Evolutionary conservation across 2,113 vertebrate genomes (phyloP).

Genomic region (Ceyx margarethae): DNA sequence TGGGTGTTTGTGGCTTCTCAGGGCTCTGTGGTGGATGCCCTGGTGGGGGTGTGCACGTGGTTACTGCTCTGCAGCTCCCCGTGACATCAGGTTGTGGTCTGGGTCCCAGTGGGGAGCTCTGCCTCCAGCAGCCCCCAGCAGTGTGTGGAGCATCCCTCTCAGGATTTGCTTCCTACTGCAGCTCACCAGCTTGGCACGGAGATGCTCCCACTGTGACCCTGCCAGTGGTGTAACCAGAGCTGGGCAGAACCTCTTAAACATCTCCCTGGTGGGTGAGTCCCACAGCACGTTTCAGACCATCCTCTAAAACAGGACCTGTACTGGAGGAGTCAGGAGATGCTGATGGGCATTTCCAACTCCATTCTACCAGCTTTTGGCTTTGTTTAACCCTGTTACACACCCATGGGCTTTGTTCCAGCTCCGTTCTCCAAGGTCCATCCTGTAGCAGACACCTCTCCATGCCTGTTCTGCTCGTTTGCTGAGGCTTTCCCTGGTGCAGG

Average conservation of each 20-base stretch:
- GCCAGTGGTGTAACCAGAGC: not conserved
- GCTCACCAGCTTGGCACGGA: accelerated
- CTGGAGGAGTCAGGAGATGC: not conserved
- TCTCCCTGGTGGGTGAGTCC: not conserved
- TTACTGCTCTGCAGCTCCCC: not conserved
- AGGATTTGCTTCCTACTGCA: not conserved
- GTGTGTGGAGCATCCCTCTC: not conserved
- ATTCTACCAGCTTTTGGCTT: not conserved
- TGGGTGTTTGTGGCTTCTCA: not conserved
- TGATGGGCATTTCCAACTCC: not conserved
- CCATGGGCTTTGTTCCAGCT: not conserved
- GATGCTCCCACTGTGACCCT: not conserved
- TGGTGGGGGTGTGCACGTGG: accelerated
- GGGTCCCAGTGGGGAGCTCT: not conserved
- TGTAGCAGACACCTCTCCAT: not conserved
- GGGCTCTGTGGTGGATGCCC: not conserved
- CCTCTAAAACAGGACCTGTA: not conserved
- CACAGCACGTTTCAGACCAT: not conserved
- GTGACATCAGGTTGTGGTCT: not conserved
- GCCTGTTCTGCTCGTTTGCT: not conserved
- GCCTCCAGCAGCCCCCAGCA: not conserved
- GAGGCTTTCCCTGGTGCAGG: not conserved
- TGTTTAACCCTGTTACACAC: not conserved
- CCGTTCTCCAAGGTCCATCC: not conserved
- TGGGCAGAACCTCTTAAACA: not conserved